phyloP scores from a whole-genome alignment of 2,113 vertebrate species.

The Spheniscus mendiculus region DNA sequence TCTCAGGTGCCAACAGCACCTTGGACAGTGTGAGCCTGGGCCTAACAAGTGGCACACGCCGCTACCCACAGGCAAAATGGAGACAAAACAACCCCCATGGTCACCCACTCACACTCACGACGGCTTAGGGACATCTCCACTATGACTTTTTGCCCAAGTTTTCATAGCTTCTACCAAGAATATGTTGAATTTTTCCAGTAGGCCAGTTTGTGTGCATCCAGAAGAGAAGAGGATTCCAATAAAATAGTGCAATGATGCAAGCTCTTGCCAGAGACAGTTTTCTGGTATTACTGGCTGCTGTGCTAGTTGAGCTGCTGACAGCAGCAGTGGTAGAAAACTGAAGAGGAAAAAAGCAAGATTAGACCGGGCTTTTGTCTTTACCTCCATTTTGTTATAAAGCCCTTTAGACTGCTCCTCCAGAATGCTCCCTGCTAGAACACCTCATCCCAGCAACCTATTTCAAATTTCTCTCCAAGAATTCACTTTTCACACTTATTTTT shows the following conservation, averaged over 20 bases:
- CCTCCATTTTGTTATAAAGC: neutral
- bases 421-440: neutral
- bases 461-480: neutral
- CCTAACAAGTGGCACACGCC: too few relatives aligned
- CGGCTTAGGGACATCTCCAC: neutral
- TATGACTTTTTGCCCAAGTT: neutral
- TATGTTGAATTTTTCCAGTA: neutral
- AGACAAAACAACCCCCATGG: fast-evolving
- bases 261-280: neutral
- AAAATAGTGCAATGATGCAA: neutral
- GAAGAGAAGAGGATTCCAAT: neutral
- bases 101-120: fast-evolving
- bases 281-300: neutral
- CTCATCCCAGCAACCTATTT: neutral
- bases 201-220: neutral
- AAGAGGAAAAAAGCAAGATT: neutral
- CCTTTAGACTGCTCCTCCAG: neutral
- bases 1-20: conserved; percentile 5
- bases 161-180: neutral
- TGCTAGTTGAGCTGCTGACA: neutral
- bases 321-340: neutral
- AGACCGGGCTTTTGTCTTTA: neutral
- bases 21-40: conserved; percentile 16
- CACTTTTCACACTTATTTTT: neutral
- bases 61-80: fast-evolving